Evolutionary conservation across 2,888 invertebrate species (phyloP).

Genomic region (Hoplodrina blanda): DNA sequence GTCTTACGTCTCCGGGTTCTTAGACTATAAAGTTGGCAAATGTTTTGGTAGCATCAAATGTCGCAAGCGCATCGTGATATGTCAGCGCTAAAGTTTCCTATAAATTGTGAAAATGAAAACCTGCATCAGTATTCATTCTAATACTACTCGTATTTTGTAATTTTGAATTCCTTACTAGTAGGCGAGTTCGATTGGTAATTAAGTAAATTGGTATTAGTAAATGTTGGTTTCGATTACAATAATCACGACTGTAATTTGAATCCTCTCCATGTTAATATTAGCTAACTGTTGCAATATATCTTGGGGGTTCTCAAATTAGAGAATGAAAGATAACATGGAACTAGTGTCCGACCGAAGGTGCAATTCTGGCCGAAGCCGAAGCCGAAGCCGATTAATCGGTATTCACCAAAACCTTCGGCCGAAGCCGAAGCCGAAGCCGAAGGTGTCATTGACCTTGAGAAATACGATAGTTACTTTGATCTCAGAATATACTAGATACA

Average conservation of each 20-base stretch:
- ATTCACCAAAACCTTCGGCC: no score
- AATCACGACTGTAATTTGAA: constrained; percentile 13
- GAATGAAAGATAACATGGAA: no score
- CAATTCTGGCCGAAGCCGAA: no score
- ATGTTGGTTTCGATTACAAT: constrained; percentile 36
- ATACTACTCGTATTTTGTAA: constrained; percentile 41
- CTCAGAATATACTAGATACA: no score
- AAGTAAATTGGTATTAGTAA: constrained; percentile 35
- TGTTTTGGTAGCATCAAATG: constrained; percentile 45
- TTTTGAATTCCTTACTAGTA: constrained; percentile 8
- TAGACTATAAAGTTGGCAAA: constrained; percentile 41
- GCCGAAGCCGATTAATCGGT: no score
- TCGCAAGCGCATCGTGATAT: constrained; percentile 59
- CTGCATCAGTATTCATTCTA: constrained; percentile 21
- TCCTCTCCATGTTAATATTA: constrained; percentile 1
- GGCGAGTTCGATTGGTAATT: constrained; percentile 40
- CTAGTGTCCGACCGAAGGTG: no score
- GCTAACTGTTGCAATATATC: not conserved
- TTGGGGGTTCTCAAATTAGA: not conserved
- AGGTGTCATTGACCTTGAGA: no score
- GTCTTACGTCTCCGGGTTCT: not conserved
- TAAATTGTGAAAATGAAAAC: constrained; percentile 65
- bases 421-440: no score
- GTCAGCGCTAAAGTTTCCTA: constrained; percentile 53
- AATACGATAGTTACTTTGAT: no score